These are phyloP conservation scores for Micromys minutus DNA, from an alignment of 2,113 vertebrate species.

Conservation along the genomic window DNA sequence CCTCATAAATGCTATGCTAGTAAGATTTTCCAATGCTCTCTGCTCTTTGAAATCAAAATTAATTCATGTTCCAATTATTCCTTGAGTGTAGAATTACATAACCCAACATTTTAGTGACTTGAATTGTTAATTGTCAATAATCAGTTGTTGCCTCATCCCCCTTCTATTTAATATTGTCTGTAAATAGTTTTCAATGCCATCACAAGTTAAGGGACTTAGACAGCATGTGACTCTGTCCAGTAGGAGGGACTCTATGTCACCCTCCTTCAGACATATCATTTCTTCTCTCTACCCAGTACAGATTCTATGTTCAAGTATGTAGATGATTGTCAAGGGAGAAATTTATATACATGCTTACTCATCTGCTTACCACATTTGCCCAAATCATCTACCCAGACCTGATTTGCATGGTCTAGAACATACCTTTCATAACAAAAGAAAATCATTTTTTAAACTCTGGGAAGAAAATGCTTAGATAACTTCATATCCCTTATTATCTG, in stretches of 20 bases:
- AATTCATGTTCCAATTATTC: neutral
- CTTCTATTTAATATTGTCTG: neutral
- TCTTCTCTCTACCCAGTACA: neutral
- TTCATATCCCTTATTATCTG: neutral
- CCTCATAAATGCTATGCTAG: neutral
- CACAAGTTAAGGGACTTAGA: neutral
- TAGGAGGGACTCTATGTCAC: neutral
- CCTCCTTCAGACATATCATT: neutral
- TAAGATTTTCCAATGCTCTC: neutral
- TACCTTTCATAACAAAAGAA: neutral
- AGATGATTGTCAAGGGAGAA: neutral
- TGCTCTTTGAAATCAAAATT: neutral
- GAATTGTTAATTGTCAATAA: neutral
- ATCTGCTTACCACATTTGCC: neutral
- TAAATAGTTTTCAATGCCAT: conserved; percentile 9
- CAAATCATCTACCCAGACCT: neutral
- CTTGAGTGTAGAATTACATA: neutral
- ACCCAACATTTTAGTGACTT: neutral
- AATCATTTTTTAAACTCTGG: neutral
- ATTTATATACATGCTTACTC: neutral
- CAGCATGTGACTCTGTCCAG: neutral
- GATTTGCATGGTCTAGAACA: neutral
- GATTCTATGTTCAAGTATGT: neutral
- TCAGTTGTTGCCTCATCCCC: neutral
- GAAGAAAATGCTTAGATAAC: neutral